phyloP scores from a whole-genome alignment of 1,140 invertebrate species.

The Yoshiicerus persimilis region DNA sequence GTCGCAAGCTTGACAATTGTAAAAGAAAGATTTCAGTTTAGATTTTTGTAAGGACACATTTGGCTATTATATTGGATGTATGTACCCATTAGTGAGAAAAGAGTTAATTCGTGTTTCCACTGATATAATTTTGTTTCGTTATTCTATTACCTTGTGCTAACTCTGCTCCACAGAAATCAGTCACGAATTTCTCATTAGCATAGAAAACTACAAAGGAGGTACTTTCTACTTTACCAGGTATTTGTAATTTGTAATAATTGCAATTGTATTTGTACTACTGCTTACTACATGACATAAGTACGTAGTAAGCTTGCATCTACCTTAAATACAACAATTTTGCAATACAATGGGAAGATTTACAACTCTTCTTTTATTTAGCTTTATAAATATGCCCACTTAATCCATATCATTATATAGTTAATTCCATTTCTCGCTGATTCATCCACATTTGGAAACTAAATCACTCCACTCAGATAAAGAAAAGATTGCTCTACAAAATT shows the following conservation, averaged over 20 bases:
- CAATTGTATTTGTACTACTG: neutral
- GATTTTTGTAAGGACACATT: too few relatives aligned
- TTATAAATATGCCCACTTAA: neutral
- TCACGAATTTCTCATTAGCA: neutral
- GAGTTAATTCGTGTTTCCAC: neutral
- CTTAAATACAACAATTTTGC: neutral
- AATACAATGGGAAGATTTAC: neutral
- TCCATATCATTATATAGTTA: neutral
- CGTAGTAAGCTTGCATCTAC: neutral
- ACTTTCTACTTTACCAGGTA: neutral
- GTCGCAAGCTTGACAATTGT: too few relatives aligned
- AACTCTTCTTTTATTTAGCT: neutral
- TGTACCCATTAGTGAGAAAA: too few relatives aligned
- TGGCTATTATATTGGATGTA: too few relatives aligned
- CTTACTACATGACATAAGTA: neutral
- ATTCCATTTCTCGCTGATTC: too few relatives aligned
- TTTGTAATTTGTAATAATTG: neutral
- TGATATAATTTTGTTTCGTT: neutral
- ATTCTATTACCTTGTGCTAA: neutral
- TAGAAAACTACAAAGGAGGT: neutral
- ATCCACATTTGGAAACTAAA: neutral
- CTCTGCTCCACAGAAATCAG: neutral
- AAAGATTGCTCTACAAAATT: neutral
- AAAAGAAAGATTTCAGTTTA: too few relatives aligned
- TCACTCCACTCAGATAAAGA: too few relatives aligned